These are phyloP conservation scores for Anoplophora glabripennis DNA, from an alignment of 1,140 invertebrate species.

Conservation along the genomic window DNA sequence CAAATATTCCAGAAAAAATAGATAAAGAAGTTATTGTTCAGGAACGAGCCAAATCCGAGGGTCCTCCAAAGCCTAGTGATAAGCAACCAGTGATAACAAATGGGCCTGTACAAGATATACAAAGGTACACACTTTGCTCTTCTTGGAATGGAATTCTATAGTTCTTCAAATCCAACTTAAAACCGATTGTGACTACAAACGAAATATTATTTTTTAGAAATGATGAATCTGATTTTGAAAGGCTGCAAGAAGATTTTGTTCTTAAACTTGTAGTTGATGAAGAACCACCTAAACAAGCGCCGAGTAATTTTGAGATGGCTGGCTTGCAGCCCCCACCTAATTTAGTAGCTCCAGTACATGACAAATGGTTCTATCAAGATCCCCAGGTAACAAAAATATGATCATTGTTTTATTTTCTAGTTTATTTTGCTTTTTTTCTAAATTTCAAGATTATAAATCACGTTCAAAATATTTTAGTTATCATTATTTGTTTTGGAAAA, in stretches of 20 bases:
- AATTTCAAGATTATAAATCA: neutral
- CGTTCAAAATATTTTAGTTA: too few species aligned
- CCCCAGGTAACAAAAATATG: conserved; percentile 58
- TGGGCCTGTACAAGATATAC: conserved; percentile 4
- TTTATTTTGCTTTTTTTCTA: conserved; percentile 14
- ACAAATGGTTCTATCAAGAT: conserved; percentile 82
- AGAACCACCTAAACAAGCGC: conserved; percentile 49
- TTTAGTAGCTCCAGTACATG: conserved; percentile 47
- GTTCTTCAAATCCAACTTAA: neutral
- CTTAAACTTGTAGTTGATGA: conserved; percentile 73
- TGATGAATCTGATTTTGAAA: conserved; percentile 57
- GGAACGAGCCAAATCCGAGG: conserved; percentile 20
- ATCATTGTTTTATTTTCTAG: neutral
- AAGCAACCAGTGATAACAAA: conserved; percentile 4
- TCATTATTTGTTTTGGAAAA: too few species aligned
- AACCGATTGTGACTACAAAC: neutral
- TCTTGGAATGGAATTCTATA: neutral
- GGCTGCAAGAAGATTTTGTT: conserved; percentile 71
- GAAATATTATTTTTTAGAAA: conserved; percentile 1
- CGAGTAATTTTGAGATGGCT: conserved; percentile 35
- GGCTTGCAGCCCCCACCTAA: conserved; percentile 45
- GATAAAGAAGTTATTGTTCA: conserved; percentile 6
- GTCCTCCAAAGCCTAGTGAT: conserved; percentile 18
- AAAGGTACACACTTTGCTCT: neutral
- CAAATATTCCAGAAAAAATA: conserved; percentile 22